Conservation (phyloP, 2,113 vertebrate species). For the Hippolais icterina region DNA sequence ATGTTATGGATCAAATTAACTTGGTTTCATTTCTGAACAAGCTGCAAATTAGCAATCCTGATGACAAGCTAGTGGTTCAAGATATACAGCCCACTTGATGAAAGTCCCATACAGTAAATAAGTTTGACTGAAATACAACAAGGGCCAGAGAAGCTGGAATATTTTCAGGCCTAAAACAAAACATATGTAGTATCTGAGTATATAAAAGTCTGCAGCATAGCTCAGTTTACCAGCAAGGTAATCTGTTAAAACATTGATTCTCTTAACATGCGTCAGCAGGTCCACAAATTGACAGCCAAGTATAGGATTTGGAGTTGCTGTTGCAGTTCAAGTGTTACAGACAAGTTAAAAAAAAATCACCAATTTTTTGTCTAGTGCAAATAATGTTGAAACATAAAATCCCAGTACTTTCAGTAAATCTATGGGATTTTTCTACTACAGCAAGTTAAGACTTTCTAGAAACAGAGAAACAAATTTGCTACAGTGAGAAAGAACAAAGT, state of each 20-base stretch:
- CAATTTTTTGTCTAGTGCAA: not conserved
- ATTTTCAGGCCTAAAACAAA: not conserved
- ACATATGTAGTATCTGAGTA: not conserved
- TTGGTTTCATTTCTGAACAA: not conserved
- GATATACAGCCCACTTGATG: not conserved
- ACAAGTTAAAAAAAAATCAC: not conserved
- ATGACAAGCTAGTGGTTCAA: not conserved
- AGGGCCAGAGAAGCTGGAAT: not conserved
- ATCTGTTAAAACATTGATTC: not conserved
- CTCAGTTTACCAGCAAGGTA: not conserved
- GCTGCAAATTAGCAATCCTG: not conserved
- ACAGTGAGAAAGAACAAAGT: not conserved
- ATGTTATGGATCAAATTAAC: not conserved
- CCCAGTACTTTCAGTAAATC: not conserved
- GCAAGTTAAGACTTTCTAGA: not conserved
- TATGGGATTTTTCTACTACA: not conserved
- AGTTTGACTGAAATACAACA: not conserved
- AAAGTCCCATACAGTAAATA: not conserved
- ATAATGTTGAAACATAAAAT: not conserved
- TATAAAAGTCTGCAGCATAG: not conserved
- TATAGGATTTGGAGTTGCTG: not conserved
- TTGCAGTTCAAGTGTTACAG: not conserved
- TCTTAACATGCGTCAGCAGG: conserved; percentile 2
- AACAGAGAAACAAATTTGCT: not conserved
- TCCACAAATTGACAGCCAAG: not conserved